Conservation (phyloP, 2,797 vertebrate species). For the Luscinia luscinia region DNA sequence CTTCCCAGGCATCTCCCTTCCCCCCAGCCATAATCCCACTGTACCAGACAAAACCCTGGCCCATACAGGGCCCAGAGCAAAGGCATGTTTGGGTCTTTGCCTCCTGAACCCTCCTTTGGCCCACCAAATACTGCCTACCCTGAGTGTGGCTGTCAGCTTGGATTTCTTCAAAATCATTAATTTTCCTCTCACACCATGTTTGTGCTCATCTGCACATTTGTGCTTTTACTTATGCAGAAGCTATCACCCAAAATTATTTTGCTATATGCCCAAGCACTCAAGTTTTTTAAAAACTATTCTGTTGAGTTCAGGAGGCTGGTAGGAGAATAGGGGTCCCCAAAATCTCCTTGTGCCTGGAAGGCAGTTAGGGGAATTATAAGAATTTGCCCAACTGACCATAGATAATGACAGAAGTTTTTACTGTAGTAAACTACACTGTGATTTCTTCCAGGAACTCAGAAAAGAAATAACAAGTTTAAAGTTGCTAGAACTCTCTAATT, state of each 20-base stretch:
- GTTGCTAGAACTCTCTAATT: constrained; percentile 5
- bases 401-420: background rate
- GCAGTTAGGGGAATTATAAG: background rate
- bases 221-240: background rate
- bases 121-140: background rate
- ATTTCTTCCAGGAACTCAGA: background rate
- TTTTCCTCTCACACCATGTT: background rate
- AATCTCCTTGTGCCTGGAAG: background rate
- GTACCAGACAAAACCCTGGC: background rate
- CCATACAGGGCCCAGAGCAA: background rate
- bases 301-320: background rate
- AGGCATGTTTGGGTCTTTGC: background rate
- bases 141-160: fast-evolving
- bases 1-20: background rate
- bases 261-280: background rate
- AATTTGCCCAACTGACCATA: fast-evolving
- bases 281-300: background rate
- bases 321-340: background rate
- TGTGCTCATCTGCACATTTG: background rate
- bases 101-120: background rate
- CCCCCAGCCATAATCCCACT: background rate
- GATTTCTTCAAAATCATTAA: background rate
- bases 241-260: background rate
- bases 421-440: background rate
- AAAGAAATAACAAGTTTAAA: background rate